Base-by-base conservation (phyloP, 2,888 invertebrate genomes). In the Zygothrica quintamaculata region DNA sequence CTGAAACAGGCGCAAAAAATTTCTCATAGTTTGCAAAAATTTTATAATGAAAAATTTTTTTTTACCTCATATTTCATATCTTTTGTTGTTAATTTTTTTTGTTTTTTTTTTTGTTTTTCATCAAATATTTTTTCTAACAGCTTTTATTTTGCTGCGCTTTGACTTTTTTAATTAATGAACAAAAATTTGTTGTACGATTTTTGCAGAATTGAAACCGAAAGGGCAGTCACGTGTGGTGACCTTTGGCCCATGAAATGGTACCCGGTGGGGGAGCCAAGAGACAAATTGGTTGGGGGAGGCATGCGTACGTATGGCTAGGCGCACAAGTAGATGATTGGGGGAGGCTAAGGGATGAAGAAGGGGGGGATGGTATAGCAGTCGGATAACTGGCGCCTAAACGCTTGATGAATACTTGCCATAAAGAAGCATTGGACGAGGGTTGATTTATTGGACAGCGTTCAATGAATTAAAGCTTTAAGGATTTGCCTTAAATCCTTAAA, bases 151-250 rank as follows among this genome's bases (percentile, higher is more conserved):
- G 22, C 51, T 59, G 39, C 37, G 36, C 55, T 50, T 43, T 65
- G 67, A 61, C 36, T 48, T 74, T 74, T n/a, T 72, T 74, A 74
- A 74, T 74, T 74, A 74, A 74, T 59, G 57, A 46, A 55, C 18
- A 22, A 52, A 53, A 29, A 56, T 50, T 70, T 73, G 74, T 74
- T 22, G 18, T 22, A 22, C 18, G 18, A 22, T 22, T 74, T 70
- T 34, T 65, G 65, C 72, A 42, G 31, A 31, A 39, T 44, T 34
- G 26, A 48, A 43, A 40, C 26, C 43, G 9, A 44, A 53, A 40
- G 55, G 57, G 13, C 59, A 67, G 74, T 71, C 74, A 74, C 71
- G 74, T 74, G 73, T 59, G 46, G 52, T 65, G 40, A 68, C 44
- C 43, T 50, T 34, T 29, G 34, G 22, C 25, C 39, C 60, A 71